Evolutionary conservation across 2,888 invertebrate genomes (phyloP), one percentile per base, ranked within the genome.

Genomic region (Acheta domesticus): DNA sequence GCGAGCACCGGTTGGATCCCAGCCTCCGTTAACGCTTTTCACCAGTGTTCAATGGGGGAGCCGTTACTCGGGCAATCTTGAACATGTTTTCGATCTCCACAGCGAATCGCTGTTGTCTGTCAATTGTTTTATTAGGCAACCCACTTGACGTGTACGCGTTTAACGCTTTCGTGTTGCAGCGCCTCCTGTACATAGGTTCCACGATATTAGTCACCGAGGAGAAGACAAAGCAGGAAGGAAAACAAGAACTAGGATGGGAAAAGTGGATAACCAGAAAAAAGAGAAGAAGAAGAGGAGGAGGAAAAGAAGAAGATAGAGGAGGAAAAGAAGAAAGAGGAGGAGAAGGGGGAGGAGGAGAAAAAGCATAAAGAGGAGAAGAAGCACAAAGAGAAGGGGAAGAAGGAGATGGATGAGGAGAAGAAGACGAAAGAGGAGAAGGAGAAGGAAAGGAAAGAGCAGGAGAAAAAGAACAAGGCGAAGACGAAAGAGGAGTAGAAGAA

Each of bases 171-270:
- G 36, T 36, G 36, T 36, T 36, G 8, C 36, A 36, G 36, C 36
- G 36, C 36, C 8, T 3, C 36, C 36, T 36, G 36, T 8, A 36
- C 5, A 36, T 36, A 36, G 36, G 8, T 36, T 23, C 8, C 36
- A 36, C 5, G 8, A 8, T 36, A 36, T 36, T 36, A 36, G 36
- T 36, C 36, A 36, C 36, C 8, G 48, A 11, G 36, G 19, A 79
- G 36, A 80, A 19, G 80, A 36, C 36, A 19, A 36, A 12, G 49
- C 21, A 16, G 50, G 3, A 50, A n/a, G n/a, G 23, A 74, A 78
- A 49, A 75, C 12, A 36, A 2, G 11, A 14, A 49, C 11, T 48
- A 36, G 1, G 8, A 8, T 1, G 36, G 5, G 36, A 36, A 36
- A 36, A 5, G 36, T 8, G 8, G 1, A 48, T 23, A 23, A 23